Base-by-base conservation (phyloP, 1,140 invertebrate genomes). In the Drosophila orosa region DNA sequence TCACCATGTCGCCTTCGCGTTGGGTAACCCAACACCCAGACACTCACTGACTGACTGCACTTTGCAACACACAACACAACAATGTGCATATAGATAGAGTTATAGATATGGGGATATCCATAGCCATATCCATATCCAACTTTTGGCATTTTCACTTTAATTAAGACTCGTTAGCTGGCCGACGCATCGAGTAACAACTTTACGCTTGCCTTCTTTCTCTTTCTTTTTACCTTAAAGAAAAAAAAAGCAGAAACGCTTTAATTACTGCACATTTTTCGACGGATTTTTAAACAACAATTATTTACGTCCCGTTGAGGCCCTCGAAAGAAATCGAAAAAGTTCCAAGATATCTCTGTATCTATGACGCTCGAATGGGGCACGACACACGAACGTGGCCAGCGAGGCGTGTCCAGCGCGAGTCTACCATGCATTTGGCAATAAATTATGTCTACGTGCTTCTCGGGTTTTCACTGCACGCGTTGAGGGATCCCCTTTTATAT, bases 401-500 rank as follows among this genome's bases (percentile, higher is more conserved):
- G 57, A 61, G 52, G 44, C 74, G 74, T 78, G 65, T 62, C 74
- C 65, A 77, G 69, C 54, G 45, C 60, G 61, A 69, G 66, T 69
- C 66, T 74, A 75, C 74, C 74, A 69, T 69, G 65, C 74, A 78
- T 78, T 78, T 78, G 74, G 74, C 65, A 78, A 77, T 77, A 78
- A 78, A 77, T 69, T 78, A 77, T 77, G 74, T 69, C 74, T 78
- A 78, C 74, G 74, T 78, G 72, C 74, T 77, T 77, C 65, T 78
- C 39, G 40, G 39, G 31, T 77, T 78, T 78, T 76, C 74, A 77
- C 74, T 78, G 63, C 48, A 69, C 67, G 67, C 58, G 71, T 60
- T 19, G 65, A 42, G 29, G 24, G n/a, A 59, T 47, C 57, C 57
- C 56, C 39, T 15, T 13, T 8, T 24, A 15, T 44, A 6, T 24